Base-by-base conservation (phyloP, 1,140 invertebrate genomes). In the Sitobion miscanthi region DNA sequence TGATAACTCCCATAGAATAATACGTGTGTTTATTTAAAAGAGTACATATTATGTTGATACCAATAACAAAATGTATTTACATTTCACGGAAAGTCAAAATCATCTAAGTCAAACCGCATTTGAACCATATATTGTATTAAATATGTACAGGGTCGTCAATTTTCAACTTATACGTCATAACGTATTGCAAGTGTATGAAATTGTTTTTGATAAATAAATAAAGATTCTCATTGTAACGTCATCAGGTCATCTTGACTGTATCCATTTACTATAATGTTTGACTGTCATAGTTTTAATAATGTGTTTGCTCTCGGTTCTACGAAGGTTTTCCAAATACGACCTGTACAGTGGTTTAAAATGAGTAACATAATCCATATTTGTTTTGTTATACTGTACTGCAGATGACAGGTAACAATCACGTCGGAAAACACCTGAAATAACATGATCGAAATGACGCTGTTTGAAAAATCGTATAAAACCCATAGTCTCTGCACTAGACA, bases 371-470 rank as follows among this genome's bases (percentile, higher is more conserved):
- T 89, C 47, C 88, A 30, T 90, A 62, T 90, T 90, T 90, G 88
- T 90, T 90, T 90, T 57, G 52, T 62, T 38, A 90, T 20, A 21
- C 17, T 35, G n/a, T 38, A 7, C 52, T 38, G 88, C 42, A 38
- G 17, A 3, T 90, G 88, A 62, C 52, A 62, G 52, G 35, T 62
- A 52, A 62, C 35, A 90, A 38, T 62, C 88, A 90, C 38, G 54
- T 62, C 23, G 23, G 54, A 30, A 42, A 90, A 90, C 88, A 90
- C 88, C 88, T 90, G 88, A 90, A 90, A 90, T 62, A 90, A 90
- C 88, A 90, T 25, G 3, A 62, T 62, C 38, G 52, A 62, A 62
- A 42, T 90, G 3, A 90, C 54, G 35, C 35, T 25, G 52, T 14
- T 4, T 30, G 52, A 38, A 90, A 90, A 90, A 62, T n/a, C 23